Percentiles rank a stretch among this genome's conserved stretches.
These are phyloP conservation scores for Xanthia icteritia DNA, from an alignment of 2,888 invertebrate species.

Conservation along the genomic window DNA sequence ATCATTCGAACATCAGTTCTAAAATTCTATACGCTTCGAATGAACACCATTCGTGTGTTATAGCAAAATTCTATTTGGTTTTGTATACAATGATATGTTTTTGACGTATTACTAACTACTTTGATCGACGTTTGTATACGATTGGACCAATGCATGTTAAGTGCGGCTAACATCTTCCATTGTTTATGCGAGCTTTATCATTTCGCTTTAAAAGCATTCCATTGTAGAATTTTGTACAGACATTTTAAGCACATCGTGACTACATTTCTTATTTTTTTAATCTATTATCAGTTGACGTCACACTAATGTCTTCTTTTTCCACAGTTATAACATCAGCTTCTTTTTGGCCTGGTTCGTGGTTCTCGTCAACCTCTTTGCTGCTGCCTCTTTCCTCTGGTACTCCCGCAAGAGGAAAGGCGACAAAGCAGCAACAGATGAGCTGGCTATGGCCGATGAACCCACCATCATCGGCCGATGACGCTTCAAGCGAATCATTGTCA, in stretches of 20 bases:
- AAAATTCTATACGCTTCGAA: conserved; percentile 8
- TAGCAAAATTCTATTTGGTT: conserved; percentile 23
- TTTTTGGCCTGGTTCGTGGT: conserved; percentile 95
- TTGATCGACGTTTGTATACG: conserved; percentile 51
- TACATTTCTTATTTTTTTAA: not conserved
- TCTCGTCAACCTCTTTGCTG: conserved; percentile 92
- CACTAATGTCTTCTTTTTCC: conserved; percentile 42
- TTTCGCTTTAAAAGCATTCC: conserved; percentile 54
- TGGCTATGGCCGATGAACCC: conserved; percentile 96
- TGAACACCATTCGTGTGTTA: conserved; percentile 9
- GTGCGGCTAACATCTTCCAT: conserved; percentile 44
- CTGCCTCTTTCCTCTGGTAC: conserved; percentile 94
- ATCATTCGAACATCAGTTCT: not conserved
- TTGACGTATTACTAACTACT: conserved; percentile 43
- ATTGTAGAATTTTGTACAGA: conserved; percentile 26
- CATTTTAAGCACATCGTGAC: conserved; percentile 11
- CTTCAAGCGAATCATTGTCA: conserved; percentile 68
- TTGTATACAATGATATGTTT: conserved; percentile 34
- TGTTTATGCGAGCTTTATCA: conserved; percentile 51
- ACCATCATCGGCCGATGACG: conserved; percentile 94
- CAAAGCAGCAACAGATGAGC: conserved; percentile 95
- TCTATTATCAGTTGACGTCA: not conserved
- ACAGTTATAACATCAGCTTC: conserved; percentile 93
- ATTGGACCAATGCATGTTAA: conserved; percentile 39
- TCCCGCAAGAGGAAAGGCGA: conserved; percentile 96